Evolutionary conservation across 2,113 vertebrate species (phyloP).

Genomic region (Peucedramus taeniatus): DNA sequence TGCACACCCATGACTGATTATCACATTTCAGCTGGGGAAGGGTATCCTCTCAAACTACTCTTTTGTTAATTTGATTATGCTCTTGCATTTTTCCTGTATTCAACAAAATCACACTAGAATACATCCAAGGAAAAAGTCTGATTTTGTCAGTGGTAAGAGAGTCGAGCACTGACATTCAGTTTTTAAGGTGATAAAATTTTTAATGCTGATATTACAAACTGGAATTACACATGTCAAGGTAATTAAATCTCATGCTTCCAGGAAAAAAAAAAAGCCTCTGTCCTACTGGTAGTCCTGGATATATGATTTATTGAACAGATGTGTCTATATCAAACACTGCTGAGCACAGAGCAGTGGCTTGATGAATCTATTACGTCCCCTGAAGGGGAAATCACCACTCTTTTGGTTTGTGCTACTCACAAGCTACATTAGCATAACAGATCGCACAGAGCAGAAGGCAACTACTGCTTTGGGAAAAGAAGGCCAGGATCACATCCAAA

Average conservation of each 20-base stretch:
- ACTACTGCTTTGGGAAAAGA: constrained; percentile 50
- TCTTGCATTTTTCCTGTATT: not conserved
- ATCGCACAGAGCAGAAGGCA: constrained; percentile 62
- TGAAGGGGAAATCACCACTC: constrained; percentile 38
- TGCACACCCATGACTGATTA: not conserved
- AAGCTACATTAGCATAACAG: constrained; percentile 33
- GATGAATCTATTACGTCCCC: constrained; percentile 24
- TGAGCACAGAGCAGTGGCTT: not conserved
- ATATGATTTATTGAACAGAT: constrained; percentile 49
- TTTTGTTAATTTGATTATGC: not conserved
- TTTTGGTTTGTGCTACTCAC: constrained; percentile 10
- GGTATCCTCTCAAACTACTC: not conserved
- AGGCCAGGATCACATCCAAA: constrained; percentile 52
- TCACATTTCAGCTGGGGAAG: not conserved
- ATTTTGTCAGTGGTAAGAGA: not conserved
- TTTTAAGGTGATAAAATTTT: constrained; percentile 22
- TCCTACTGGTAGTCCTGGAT: not conserved
- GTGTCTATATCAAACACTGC: constrained; percentile 20
- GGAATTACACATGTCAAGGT: constrained; percentile 8
- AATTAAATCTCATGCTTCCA: constrained; percentile 40
- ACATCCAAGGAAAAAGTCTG: not conserved
- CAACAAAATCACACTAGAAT: not conserved
- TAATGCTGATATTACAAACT: not conserved
- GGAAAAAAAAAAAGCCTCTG: not conserved
- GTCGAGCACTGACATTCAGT: not conserved